These are phyloP conservation scores for Choristoneura rosaceana DNA, from an alignment of 2,888 invertebrate genomes.

Conservation along the genomic window DNA sequence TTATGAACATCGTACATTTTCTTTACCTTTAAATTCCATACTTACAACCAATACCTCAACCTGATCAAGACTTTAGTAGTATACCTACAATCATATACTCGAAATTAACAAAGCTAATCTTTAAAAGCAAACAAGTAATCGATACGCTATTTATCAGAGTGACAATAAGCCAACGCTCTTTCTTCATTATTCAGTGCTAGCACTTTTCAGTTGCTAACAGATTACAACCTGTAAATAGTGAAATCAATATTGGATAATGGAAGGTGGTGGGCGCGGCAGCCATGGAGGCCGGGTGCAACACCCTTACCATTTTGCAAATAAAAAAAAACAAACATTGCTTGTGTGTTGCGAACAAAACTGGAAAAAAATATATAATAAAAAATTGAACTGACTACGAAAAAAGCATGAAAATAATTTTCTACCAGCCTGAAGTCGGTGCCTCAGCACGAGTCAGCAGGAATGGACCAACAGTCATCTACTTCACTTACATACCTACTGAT, in stretches of 20 bases:
- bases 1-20: no score
- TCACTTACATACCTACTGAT: no score
- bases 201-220: conserved; percentile 69
- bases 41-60: neutral
- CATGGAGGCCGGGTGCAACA: conserved; percentile 58
- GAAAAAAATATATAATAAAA: no score
- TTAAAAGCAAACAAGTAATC: neutral
- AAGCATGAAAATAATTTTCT: no score
- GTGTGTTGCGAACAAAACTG: neutral
- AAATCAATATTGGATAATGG: conserved; percentile 82
- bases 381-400: no score
- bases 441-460: no score
- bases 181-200: conserved; percentile 53
- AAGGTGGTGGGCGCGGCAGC: conserved; percentile 61
- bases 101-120: neutral
- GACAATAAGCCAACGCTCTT: conserved; percentile 10
- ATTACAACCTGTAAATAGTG: conserved; percentile 78
- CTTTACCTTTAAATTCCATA: neutral
- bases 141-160: neutral
- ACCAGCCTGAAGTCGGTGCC: no score
- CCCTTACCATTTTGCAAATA: conserved; percentile 60
- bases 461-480: no score
- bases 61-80: no score
- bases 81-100: neutral
- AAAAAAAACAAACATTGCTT: conserved; percentile 37